Conservation (phyloP, 2,888 invertebrate species). For the Dryadula phaetusa region DNA sequence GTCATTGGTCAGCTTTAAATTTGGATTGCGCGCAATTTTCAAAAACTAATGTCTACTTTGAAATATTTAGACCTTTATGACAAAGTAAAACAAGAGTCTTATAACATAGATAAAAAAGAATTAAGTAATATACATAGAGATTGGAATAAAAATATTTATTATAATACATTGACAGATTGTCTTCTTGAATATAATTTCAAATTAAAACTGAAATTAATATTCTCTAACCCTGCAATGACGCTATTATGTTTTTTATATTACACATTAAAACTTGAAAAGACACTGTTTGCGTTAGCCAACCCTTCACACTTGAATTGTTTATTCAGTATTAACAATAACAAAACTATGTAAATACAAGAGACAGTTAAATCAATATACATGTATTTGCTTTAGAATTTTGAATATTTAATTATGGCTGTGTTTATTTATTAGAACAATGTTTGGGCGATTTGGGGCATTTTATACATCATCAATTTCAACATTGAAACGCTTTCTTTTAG, state of each 20-base stretch:
- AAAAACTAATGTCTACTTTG: constrained; percentile 43
- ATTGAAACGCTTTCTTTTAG: constrained; percentile 51
- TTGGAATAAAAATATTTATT: not conserved
- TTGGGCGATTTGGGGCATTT: constrained; percentile 4
- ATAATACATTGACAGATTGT: not conserved
- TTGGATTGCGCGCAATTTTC: constrained; percentile 59
- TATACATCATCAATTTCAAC: constrained; percentile 9
- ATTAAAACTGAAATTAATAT: not conserved
- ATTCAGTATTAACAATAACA: no score
- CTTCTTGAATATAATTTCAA: not conserved
- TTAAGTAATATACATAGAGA: not conserved
- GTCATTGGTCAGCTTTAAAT: constrained; percentile 61
- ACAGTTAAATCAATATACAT: not conserved
- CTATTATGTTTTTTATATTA: not conserved
- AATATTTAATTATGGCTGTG: constrained; percentile 9
- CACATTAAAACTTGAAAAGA: no score
- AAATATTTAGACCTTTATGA: not conserved
- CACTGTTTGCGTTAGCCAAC: no score
- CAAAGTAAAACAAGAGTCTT: not conserved
- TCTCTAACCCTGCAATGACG: not conserved
- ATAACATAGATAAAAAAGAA: not conserved
- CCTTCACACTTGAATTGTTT: no score
- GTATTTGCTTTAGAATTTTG: not conserved
- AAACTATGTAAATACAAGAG: not conserved
- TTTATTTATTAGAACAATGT: constrained; percentile 14